Percentiles rank a stretch among this genome's conserved stretches.
Evolutionary conservation across 2,888 invertebrate species (phyloP).

Genomic region (Acrobasis consociella): DNA sequence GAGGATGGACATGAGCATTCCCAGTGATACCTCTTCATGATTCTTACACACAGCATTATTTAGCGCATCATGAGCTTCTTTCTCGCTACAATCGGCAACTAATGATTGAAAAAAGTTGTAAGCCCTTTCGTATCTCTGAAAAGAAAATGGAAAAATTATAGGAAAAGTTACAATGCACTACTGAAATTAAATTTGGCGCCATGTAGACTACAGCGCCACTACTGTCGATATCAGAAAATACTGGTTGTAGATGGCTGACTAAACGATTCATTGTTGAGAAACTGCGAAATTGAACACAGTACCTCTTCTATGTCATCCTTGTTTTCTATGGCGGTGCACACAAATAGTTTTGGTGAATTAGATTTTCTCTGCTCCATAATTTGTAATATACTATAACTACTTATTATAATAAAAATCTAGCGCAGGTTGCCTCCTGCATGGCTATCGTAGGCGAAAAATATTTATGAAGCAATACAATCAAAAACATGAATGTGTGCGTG

Average conservation of each 20-base stretch:
- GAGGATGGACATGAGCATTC: conserved; percentile 93
- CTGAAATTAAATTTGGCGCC: conserved; percentile 73
- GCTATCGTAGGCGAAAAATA: conserved; percentile 83
- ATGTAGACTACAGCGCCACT: conserved; percentile 68
- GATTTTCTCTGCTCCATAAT: conserved; percentile 84
- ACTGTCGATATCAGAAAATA: conserved; percentile 68
- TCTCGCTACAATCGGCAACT: conserved; percentile 93
- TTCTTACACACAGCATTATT: conserved; percentile 95
- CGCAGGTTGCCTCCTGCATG: conserved; percentile 84
- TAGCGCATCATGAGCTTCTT: conserved; percentile 95
- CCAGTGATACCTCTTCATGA: conserved; percentile 96
- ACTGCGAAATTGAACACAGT: conserved; percentile 78
- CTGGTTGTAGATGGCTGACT: conserved; percentile 79
- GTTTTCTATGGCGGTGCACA: conserved; percentile 91
- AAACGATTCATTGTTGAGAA: conserved; percentile 78
- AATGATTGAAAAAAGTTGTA: conserved; percentile 89
- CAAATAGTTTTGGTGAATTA: conserved; percentile 89
- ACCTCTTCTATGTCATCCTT: conserved; percentile 96
- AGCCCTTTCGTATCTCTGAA: conserved; percentile 95
- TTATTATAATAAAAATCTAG: conserved; percentile 82
- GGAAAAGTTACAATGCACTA: conserved; percentile 35
- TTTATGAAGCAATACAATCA: conserved; percentile 79
- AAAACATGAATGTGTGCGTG: conserved; percentile 70
- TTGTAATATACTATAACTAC: conserved; percentile 73
- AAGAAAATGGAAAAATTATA: conserved; percentile 49